Conservation (phyloP, 2,113 vertebrate species). For the Muscicapa adusta region DNA sequence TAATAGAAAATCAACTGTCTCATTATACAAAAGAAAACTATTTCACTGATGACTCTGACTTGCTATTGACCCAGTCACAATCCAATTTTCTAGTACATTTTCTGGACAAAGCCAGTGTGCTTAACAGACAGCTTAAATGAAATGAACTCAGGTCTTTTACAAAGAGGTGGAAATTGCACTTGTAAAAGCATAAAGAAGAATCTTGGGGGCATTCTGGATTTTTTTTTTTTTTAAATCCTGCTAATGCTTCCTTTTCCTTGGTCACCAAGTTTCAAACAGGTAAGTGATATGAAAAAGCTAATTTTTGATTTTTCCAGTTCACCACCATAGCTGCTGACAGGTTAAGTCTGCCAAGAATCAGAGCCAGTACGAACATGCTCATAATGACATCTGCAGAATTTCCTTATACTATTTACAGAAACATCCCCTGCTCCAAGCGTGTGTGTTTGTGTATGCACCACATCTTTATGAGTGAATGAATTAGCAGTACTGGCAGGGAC, state of each 20-base stretch:
- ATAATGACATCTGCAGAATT: conserved; percentile 44
- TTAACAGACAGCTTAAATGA: background rate
- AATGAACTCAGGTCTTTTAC: background rate
- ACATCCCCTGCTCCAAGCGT: background rate
- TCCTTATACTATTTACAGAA: background rate
- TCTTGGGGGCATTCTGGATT: background rate
- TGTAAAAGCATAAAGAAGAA: background rate
- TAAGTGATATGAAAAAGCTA: background rate
- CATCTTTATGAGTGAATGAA: background rate
- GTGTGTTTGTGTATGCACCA: background rate
- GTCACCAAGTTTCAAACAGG: background rate
- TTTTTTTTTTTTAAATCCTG: background rate
- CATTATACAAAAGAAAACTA: background rate
- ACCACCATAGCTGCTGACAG: background rate
- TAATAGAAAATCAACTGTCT: background rate
- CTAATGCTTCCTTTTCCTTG: background rate
- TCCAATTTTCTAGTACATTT: background rate
- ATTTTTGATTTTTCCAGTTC: background rate
- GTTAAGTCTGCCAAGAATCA: conserved; percentile 2
- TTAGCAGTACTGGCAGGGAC: background rate
- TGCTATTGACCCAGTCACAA: background rate
- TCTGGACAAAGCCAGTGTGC: background rate
- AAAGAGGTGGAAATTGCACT: background rate
- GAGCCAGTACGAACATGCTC: background rate
- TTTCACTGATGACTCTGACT: background rate